phyloP scores from a whole-genome alignment of 2,113 vertebrate species.

The Sceloporus undulatus region DNA sequence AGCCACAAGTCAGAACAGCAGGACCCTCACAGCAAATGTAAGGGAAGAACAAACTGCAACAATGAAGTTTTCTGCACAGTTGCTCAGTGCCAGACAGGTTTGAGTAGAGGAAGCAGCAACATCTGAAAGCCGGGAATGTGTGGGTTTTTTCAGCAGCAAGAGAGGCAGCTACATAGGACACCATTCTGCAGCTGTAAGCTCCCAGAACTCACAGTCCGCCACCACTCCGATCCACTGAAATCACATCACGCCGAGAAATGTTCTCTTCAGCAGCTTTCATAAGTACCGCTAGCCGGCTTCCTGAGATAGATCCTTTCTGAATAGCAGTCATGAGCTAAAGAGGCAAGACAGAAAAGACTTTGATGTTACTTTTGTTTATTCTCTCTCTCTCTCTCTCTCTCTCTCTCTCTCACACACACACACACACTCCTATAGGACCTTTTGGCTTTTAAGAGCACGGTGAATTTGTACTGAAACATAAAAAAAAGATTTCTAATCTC shows the following conservation, averaged over 20 bases:
- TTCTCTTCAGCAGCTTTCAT: slow-evolving; percentile 95
- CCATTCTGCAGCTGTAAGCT: slow-evolving; percentile 15
- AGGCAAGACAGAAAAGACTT: slow-evolving; percentile 20
- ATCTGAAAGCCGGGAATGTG: slow-evolving; percentile 66
- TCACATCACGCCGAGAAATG: slow-evolving; percentile 82
- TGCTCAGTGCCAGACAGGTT: slow-evolving; percentile 9
- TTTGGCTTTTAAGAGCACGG: neutral
- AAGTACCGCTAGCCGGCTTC: slow-evolving; percentile 93
- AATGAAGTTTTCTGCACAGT: neutral
- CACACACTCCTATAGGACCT: neutral
- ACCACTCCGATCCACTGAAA: slow-evolving; percentile 93
- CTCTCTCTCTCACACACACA: neutral
- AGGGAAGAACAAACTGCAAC: neutral
- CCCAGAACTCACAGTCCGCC: slow-evolving; percentile 89
- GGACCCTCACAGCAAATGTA: slow-evolving; percentile 44
- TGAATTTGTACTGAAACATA: neutral
- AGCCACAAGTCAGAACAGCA: slow-evolving; percentile 37
- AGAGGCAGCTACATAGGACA: slow-evolving; percentile 30
- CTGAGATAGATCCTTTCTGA: slow-evolving; percentile 93
- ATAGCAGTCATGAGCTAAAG: slow-evolving; percentile 95
- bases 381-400: fast-evolving
- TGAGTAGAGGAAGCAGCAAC: slow-evolving; percentile 16
- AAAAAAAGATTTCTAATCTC: neutral
- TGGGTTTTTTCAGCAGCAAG: slow-evolving; percentile 30
- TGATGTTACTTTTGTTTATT: fast-evolving